Conservation (phyloP, 2,888 invertebrate genomes). For the Antheraea assamensis region DNA sequence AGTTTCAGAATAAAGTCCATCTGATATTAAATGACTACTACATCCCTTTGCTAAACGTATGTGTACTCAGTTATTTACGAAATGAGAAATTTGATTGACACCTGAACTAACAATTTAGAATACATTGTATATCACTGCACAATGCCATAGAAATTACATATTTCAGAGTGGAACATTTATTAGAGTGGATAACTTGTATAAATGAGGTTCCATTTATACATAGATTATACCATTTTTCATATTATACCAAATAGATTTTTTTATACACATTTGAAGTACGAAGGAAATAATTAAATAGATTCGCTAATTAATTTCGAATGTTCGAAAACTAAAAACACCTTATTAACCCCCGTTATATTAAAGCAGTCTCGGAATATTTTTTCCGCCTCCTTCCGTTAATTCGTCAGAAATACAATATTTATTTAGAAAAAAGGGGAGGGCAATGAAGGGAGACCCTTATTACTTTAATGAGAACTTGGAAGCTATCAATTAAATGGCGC, state of each 20-base stretch:
- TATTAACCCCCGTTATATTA: not conserved
- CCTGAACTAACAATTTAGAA: not conserved
- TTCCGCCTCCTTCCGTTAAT: slow-evolving; percentile 64
- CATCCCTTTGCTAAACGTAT: not conserved
- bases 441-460: slow-evolving; percentile 49
- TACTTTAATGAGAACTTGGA: slow-evolving; percentile 65
- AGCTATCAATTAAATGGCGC: slow-evolving; percentile 79
- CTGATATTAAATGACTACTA: not conserved
- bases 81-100: not conserved
- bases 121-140: not conserved
- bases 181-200: not conserved
- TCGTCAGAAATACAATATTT: slow-evolving; percentile 75
- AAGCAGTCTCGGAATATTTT: slow-evolving; percentile 34
- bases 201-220: not conserved
- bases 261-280: not conserved
- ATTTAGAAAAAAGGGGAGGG: slow-evolving; percentile 41
- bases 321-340: not conserved
- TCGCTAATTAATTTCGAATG: not conserved
- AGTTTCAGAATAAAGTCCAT: not conserved
- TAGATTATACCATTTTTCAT: not conserved
- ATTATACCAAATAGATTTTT: not conserved
- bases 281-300: not conserved
- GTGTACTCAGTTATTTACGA: not conserved
- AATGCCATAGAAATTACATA: not conserved
- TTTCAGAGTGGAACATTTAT: not conserved